Base-by-base conservation (phyloP, 2,797 vertebrate species). In the Dicrostonyx torquatus region DNA sequence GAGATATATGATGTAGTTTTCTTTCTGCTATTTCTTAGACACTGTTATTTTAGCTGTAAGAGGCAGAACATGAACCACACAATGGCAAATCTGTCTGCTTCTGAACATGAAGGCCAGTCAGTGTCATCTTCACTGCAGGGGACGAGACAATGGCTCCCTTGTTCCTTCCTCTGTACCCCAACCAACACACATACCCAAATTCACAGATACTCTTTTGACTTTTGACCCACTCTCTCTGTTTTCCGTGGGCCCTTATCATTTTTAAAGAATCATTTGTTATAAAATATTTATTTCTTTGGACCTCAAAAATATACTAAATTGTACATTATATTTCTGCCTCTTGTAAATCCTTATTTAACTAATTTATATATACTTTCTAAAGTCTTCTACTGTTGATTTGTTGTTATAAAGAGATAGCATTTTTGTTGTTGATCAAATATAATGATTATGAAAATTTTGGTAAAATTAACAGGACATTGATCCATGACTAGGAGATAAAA, bases 271-370 rank as follows among this genome's bases (percentile, higher is more conserved):
- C 31, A 79, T 14, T 40, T 60, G 29, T 90, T 92, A 76, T 10
- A 86, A 89, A 95, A 55, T 88, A 37, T 68, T 91, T 82, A 75
- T 37, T 60, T 43, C 31, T 86, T 37, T 62, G 17, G 90, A 77
- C 88, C 70, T 95, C 92, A 85, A 90, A 90, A 83, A 73, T 94
- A 77, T 85, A 87, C 88, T 93, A 93, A 96, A 77, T 95, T 94
- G 88, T 88, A 73, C 72, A 72, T 66, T 86, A 11, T 90, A 89
- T 90, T 55, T 89, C 96, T 85, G 11, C 45, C 96, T 95, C 75
- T 79, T 97, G n/a, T 95, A 95, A 94, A 94, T 93, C 58, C 78
- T 91, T 97, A 94, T 94, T 90, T 96, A 95, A 96, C 92, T 92
- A 90, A 93, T 79, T 96, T 95, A 92, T 96, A 92, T 86, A 87